phyloP scores from a whole-genome alignment of 2,888 invertebrate species.

The Trisateles emortualis region DNA sequence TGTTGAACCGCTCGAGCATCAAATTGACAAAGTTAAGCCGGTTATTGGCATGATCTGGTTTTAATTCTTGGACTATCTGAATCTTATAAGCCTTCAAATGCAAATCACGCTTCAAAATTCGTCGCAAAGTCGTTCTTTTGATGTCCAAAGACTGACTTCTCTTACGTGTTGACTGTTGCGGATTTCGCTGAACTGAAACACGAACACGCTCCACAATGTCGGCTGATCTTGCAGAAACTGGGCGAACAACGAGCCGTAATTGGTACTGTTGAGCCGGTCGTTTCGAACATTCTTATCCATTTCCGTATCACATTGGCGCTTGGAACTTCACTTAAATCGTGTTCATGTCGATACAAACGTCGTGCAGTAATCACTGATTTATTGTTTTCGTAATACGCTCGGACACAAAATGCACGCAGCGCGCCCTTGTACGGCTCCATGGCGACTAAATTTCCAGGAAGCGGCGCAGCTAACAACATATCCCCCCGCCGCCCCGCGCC shows the following conservation, averaged over 20 bases:
- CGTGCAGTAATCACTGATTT: constrained; percentile 10
- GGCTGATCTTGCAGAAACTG: constrained; percentile 14
- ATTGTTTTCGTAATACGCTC: constrained; percentile 14
- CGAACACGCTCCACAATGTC: constrained; percentile 27
- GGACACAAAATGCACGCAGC: constrained; percentile 19
- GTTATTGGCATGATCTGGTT: constrained; percentile 10
- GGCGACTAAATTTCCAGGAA: constrained; percentile 3
- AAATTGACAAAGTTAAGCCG: constrained; percentile 8
- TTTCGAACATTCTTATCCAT: constrained; percentile 26
- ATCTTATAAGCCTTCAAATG: constrained; percentile 15
- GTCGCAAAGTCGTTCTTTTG: constrained; percentile 5
- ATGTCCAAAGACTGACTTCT: constrained; percentile 19
- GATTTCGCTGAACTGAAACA: constrained; percentile 31
- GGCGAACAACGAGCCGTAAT: constrained; percentile 2
- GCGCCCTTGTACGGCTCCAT: constrained; percentile 11
- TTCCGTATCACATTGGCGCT: constrained; percentile 22
- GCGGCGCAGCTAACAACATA: background rate
- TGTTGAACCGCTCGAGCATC: constrained; percentile 27
- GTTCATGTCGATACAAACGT: constrained; percentile 14
- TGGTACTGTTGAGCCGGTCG: constrained; percentile 22
- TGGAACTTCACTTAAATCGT: constrained; percentile 8
- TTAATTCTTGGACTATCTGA: constrained; percentile 14
- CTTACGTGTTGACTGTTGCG: constrained; percentile 27
- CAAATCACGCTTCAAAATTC: constrained; percentile 14
- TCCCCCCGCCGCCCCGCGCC: constrained; percentile 7